These are phyloP conservation scores for Riptortus pedestris DNA, from an alignment of 1,140 invertebrate genomes.

Conservation along the genomic window DNA sequence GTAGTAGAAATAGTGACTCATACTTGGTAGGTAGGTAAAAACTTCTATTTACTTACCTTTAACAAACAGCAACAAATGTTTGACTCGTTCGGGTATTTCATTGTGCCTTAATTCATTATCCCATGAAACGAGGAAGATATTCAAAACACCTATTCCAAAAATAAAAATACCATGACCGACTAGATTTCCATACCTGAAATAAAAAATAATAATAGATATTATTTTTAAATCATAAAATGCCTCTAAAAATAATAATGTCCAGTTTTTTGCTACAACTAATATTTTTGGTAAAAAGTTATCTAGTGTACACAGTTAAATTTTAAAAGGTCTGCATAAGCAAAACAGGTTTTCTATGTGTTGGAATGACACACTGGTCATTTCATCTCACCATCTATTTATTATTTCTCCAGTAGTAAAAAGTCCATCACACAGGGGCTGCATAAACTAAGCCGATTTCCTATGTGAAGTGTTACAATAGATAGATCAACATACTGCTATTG, in stretches of 20 bases:
- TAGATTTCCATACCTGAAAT: conserved; percentile 17
- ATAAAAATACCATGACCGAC: conserved; percentile 39
- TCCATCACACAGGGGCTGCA: too few relatives aligned
- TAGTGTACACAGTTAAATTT: neutral
- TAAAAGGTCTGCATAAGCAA: too few relatives aligned
- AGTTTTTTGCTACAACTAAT: neutral
- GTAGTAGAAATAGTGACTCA: too few relatives aligned
- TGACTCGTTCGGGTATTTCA: conserved; percentile 52
- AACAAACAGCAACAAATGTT: conserved; percentile 44
- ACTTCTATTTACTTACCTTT: conserved; percentile 26
- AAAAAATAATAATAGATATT: conserved; percentile 11
- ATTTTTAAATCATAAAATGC: neutral
- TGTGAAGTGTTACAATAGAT: too few relatives aligned
- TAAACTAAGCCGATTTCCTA: too few relatives aligned
- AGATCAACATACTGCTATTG: too few relatives aligned
- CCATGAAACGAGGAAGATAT: conserved; percentile 48
- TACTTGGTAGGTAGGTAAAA: too few relatives aligned
- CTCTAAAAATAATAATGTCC: neutral
- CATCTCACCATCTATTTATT: too few relatives aligned
- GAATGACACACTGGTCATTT: too few relatives aligned
- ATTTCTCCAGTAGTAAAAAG: too few relatives aligned
- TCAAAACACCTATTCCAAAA: conserved; percentile 42
- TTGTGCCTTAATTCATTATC: conserved; percentile 54
- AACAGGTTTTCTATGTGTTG: too few relatives aligned
- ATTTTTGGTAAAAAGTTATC: neutral